A percentile compares a stretch with the other conserved stretches of the same genome.
phyloP scores from a whole-genome alignment of 2,797 vertebrate species.

The Liasis olivaceus region DNA sequence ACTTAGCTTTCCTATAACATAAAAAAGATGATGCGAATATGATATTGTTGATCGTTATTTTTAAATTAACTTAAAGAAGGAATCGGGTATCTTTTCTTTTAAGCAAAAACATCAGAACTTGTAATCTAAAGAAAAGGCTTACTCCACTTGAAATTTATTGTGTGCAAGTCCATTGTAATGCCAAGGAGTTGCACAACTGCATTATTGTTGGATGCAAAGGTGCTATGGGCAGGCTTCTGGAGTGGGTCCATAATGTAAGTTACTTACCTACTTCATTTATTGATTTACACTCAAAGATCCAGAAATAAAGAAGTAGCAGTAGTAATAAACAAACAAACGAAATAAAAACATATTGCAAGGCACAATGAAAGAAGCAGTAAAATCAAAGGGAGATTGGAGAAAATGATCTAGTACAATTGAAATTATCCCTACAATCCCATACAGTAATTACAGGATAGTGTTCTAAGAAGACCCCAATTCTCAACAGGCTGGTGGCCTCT shows the following conservation, averaged over 20 bases:
- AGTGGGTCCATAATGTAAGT: neutral
- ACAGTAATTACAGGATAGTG: neutral
- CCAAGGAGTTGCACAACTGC: neutral
- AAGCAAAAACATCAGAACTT: neutral
- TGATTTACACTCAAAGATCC: too few species aligned
- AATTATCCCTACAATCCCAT: neutral
- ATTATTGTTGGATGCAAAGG: neutral
- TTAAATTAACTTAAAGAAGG: neutral
- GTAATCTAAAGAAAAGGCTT: neutral
- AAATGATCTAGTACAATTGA: neutral
- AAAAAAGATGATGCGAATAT: neutral
- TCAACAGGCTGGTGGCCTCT: neutral
- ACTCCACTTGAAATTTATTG: neutral
- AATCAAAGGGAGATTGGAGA: neutral
- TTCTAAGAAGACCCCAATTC: neutral
- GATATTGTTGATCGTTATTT: neutral
- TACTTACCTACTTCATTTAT: neutral
- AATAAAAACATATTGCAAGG: neutral
- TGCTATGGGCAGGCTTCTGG: neutral
- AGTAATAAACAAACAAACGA: neutral
- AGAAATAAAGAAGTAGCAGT: neutral
- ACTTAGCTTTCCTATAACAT: neutral
- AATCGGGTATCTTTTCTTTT: neutral
- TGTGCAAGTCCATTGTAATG: neutral
- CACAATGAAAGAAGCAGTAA: neutral